Conservation (phyloP, 2,888 invertebrate species). For the Epirrhoe alternata region DNA sequence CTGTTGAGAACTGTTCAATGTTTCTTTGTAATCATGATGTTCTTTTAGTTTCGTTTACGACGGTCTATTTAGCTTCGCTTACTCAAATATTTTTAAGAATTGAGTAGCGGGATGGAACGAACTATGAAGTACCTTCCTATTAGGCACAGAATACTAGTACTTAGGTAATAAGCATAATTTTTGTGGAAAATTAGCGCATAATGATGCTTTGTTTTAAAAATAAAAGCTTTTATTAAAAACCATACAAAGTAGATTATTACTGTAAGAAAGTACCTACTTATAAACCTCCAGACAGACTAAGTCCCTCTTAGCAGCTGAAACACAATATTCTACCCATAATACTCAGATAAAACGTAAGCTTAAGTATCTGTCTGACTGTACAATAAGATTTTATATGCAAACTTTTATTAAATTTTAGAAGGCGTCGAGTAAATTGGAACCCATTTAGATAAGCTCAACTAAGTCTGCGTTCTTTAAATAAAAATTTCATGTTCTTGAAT, state of each 20-base stretch:
- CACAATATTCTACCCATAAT: constrained; percentile 10
- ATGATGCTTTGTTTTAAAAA: neutral
- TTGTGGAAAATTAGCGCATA: too few species aligned
- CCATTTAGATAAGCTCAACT: constrained; percentile 35
- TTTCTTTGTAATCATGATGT: too few species aligned
- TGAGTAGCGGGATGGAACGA: too few species aligned
- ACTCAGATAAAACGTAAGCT: constrained; percentile 13
- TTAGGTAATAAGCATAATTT: too few species aligned
- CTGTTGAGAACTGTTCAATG: neutral
- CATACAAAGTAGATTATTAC: neutral
- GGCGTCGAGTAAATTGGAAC: constrained; percentile 31
- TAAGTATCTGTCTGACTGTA: constrained; percentile 27
- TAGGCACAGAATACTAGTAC: too few species aligned
- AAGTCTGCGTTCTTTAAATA: constrained; percentile 22
- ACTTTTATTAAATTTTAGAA: constrained; percentile 41
- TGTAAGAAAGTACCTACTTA: neutral
- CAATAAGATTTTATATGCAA: constrained; percentile 34
- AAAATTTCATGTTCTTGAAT: constrained; percentile 13
- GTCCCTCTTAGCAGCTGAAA: constrained; percentile 16
- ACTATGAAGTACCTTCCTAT: too few species aligned
- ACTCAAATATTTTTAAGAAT: too few species aligned
- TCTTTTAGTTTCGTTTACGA: too few species aligned
- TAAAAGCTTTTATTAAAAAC: neutral
- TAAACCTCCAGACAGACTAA: constrained; percentile 32
- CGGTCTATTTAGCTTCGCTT: too few species aligned